Evolutionary conservation across 2,113 vertebrate genomes (phyloP).

Genomic region (Phasianus colchicus): DNA sequence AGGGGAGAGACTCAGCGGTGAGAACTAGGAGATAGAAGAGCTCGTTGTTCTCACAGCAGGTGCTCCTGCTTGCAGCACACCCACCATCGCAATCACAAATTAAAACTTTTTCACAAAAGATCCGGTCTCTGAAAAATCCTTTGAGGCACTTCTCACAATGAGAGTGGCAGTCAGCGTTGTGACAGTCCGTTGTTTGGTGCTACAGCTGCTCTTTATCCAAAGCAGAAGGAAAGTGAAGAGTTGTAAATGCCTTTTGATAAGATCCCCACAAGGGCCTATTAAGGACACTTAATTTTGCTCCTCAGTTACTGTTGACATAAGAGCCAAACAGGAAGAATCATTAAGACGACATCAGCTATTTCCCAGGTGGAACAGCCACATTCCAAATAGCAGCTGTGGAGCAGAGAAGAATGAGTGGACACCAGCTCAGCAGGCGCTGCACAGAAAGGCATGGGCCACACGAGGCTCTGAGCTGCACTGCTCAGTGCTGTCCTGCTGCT

Average conservation of each 20-base stretch:
- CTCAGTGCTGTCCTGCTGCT: fast-evolving
- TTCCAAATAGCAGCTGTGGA: fast-evolving
- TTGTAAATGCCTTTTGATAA: not conserved
- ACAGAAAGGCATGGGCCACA: fast-evolving
- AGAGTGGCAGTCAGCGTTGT: too few relatives aligned
- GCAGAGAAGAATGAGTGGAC: fast-evolving
- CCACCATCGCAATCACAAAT: too few relatives aligned
- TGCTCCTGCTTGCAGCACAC: too few relatives aligned
- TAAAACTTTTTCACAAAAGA: too few relatives aligned
- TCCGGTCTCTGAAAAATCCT: too few relatives aligned
- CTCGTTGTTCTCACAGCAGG: too few relatives aligned
- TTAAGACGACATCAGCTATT: fast-evolving
- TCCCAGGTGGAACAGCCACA: fast-evolving
- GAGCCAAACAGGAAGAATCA: fast-evolving
- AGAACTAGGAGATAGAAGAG: too few relatives aligned
- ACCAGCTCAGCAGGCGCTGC: not conserved
- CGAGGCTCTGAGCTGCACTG: not conserved
- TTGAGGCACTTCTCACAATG: too few relatives aligned
- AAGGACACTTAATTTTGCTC: not conserved
- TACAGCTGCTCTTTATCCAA: not conserved
- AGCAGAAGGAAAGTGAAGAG: not conserved
- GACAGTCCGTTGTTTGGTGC: too few relatives aligned
- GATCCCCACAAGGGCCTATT: not conserved
- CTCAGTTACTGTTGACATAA: fast-evolving
- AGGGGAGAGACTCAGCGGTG: too few relatives aligned